Percentiles rank a stretch among this genome's conserved stretches.
phyloP scores from a whole-genome alignment of 2,113 vertebrate species.

The Zosterops borbonicus region DNA sequence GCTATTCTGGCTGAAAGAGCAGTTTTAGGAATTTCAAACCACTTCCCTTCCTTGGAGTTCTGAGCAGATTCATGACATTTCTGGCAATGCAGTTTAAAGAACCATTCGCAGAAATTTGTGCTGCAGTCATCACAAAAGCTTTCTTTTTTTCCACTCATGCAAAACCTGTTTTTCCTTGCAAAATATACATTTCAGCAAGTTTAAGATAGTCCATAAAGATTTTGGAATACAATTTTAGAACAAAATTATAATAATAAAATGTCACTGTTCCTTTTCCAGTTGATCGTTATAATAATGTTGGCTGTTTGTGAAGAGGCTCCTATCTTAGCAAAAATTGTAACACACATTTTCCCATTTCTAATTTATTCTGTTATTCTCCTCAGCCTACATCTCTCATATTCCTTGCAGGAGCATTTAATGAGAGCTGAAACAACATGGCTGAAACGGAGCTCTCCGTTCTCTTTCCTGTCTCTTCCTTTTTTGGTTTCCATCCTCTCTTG shows the following conservation, averaged over 20 bases:
- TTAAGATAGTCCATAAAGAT: not conserved
- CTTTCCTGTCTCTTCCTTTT: not conserved
- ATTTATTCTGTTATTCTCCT: not conserved
- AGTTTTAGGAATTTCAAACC: conserved; percentile 43
- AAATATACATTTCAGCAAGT: not conserved
- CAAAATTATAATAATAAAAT: not conserved
- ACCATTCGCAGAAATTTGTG: conserved; percentile 34
- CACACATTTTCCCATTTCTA: not conserved
- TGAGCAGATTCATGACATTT: conserved; percentile 32
- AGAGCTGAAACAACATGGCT: not conserved
- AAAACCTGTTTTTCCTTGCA: conserved; percentile 3
- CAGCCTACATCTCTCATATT: not conserved
- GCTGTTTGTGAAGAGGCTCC: not conserved
- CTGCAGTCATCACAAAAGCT: conserved; percentile 44
- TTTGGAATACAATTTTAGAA: not conserved
- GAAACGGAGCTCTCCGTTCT: not conserved
- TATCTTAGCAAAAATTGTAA: not conserved
- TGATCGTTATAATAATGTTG: not conserved
- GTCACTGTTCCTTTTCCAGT: not conserved
- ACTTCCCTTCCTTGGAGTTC: conserved; percentile 52
- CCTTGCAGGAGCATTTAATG: not conserved
- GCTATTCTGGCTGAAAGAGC: conserved; percentile 43
- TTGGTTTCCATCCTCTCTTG: not conserved
- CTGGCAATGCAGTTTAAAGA: conserved; percentile 28
- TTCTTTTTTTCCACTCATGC: not conserved